Percentiles rank a stretch among this genome's conserved stretches.
phyloP scores from a whole-genome alignment of 1,140 invertebrate species.

The Aphelinus certus region DNA sequence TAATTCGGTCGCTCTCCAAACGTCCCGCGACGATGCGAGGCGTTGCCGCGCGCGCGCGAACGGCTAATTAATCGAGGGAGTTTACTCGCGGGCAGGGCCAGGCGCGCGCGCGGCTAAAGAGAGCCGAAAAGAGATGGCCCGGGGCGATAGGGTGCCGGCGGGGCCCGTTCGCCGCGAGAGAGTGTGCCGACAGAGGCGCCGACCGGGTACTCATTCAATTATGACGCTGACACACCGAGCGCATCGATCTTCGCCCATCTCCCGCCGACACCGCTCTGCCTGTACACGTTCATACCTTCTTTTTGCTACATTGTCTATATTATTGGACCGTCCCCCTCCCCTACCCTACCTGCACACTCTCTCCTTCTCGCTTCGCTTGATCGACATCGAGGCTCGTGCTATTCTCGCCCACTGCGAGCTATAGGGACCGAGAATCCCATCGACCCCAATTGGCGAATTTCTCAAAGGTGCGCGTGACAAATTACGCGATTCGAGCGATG shows the following conservation, averaged over 20 bases:
- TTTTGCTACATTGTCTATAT: conserved; percentile 5
- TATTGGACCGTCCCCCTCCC: not conserved
- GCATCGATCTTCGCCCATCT: conserved; percentile 57
- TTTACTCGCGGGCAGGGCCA: conserved; percentile 38
- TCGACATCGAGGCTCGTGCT: too few relatives aligned
- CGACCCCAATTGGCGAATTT: too few relatives aligned
- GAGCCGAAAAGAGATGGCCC: conserved; percentile 47
- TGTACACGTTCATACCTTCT: not conserved
- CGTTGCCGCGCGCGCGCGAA: conserved; percentile 45
- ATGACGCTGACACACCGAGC: conserved; percentile 57
- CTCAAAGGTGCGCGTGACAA: too few relatives aligned
- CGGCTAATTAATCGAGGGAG: conserved; percentile 61
- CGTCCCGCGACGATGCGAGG: conserved; percentile 39
- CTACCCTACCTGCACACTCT: too few relatives aligned
- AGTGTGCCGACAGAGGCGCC: conserved; percentile 53
- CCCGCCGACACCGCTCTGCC: conserved; percentile 30
- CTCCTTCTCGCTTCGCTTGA: too few relatives aligned
- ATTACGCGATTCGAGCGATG: too few relatives aligned
- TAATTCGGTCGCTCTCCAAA: too few relatives aligned
- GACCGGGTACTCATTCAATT: conserved; percentile 62
- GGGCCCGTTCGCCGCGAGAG: conserved; percentile 41
- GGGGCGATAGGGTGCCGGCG: not conserved
- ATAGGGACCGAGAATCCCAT: too few relatives aligned
- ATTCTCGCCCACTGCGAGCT: too few relatives aligned
- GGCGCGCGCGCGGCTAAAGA: conserved; percentile 43